Evolutionary conservation across 2,113 vertebrate species (phyloP).

Genomic region (Elachura formosa): DNA sequence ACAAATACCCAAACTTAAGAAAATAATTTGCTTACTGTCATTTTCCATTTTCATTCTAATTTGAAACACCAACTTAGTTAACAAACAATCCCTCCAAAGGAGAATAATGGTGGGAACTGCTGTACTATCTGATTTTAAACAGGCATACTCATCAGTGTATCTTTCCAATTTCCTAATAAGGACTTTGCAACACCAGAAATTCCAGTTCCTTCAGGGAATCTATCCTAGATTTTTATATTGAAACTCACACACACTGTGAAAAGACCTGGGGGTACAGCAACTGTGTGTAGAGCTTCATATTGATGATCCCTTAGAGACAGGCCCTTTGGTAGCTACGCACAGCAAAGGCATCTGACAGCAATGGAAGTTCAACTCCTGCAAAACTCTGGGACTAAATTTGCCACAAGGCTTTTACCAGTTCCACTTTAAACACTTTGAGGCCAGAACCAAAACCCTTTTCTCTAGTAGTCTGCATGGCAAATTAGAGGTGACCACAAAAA

Average conservation of each 20-base stretch:
- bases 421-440: background rate
- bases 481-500: constrained; percentile 10
- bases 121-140: constrained; percentile 60
- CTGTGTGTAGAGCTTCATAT: background rate
- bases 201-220: constrained; percentile 48
- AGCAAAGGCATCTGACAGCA: background rate
- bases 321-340: background rate
- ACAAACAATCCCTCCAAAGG: background rate
- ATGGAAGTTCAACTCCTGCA: background rate
- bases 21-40: background rate
- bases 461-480: background rate
- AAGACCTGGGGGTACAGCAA: constrained; percentile 5
- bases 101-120: constrained; percentile 49
- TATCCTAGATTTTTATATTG: constrained; percentile 3
- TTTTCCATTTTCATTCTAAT: constrained; percentile 35
- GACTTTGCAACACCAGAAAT: constrained; percentile 60
- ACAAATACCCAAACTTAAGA: background rate
- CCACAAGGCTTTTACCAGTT: background rate
- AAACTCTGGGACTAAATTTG: background rate
- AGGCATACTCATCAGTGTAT: constrained; percentile 43
- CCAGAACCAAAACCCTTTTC: background rate
- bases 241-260: constrained; percentile 11
- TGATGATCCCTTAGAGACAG: background rate
- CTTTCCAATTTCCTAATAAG: constrained; percentile 60
- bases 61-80: constrained; percentile 28